Base-by-base conservation (phyloP, 2,797 vertebrate genomes). In the Megalops cyprinoides region DNA sequence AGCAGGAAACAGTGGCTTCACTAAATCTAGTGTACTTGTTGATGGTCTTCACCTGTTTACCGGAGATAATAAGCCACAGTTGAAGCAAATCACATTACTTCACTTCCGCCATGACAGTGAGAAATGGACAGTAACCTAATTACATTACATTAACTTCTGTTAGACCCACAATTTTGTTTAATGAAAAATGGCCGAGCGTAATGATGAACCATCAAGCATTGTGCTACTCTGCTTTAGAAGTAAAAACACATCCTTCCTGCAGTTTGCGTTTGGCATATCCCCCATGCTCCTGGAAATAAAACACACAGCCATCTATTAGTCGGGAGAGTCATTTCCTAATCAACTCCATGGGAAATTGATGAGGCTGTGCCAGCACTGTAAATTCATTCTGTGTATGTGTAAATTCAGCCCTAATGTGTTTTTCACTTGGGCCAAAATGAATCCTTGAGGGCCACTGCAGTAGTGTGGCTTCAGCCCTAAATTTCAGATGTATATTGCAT, bases 401-500 rank as follows among this genome's bases (percentile, higher is more conserved):
- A 81, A 81, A 81, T 81, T 53, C 56, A 25, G 73, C 76, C 10
- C 75, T 82, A 58, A 82, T 82, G 81, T 51, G 60, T 73, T 58
- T 82, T 65, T 34, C 20, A 10, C 15, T 20, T 8, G 25, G 46
- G 23, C 51, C 39, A 46, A 67, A 78, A 71, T 71, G 74, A 71
- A 77, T 81, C 80, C 80, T 81, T 25, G 34, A 42, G 74, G 80
- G 74, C 80, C 48, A 23, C 49, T 14, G 34, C 3, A 37, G 20
- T 23, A 23, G 9, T 4, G 5, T 10, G 28, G 5, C 34, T 4
- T 51, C 4, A 8, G 37, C 53, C 81, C 65, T 82, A 78, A 82
- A 82, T 82, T 82, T 82, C 39, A 58, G 51, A 82, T 73, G 75
- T 82, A 82, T 82, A 82, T 77, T 82, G 80, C 80, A 67, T 77